Conservation (phyloP, 2,113 vertebrate species). For the Nematolebias whitei region DNA sequence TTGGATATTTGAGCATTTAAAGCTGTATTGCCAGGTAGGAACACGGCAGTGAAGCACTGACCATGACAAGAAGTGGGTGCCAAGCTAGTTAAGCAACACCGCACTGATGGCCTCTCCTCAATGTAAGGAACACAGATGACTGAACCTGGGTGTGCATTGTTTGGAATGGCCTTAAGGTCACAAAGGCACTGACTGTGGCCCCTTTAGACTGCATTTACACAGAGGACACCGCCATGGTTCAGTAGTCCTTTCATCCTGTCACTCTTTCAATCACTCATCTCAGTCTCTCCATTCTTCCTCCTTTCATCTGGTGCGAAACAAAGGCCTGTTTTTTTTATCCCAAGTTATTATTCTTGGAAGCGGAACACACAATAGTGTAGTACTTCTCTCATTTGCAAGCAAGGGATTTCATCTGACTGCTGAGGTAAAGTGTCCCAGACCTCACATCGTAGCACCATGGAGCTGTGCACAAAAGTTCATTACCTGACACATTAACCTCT, state of each 20-base stretch:
- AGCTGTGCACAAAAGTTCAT: conserved; percentile 58
- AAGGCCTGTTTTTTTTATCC: conserved; percentile 30
- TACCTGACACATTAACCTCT: conserved; percentile 78
- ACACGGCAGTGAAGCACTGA: conserved; percentile 36
- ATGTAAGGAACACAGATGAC: conserved; percentile 18
- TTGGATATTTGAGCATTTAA: conserved; percentile 28
- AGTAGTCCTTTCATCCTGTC: conserved; percentile 15
- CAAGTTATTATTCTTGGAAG: conserved; percentile 3
- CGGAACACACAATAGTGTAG: neutral
- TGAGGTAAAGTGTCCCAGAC: conserved; percentile 5
- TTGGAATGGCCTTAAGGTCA: conserved; percentile 37
- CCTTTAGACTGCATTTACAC: conserved; percentile 16
- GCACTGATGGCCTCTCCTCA: neutral
- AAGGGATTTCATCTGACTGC: conserved; percentile 10
- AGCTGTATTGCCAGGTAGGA: conserved; percentile 38
- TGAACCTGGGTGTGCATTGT: conserved; percentile 27
- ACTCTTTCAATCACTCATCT: conserved; percentile 31
- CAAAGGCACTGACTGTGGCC: conserved; percentile 33
- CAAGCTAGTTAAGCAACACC: conserved; percentile 35
- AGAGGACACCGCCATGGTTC: conserved; percentile 23
- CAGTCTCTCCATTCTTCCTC: conserved; percentile 12
- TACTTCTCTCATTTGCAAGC: neutral
- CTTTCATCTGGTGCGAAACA: conserved; percentile 26
- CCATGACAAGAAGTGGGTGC: conserved; percentile 24
- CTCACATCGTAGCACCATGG: conserved; percentile 33